A percentile compares a stretch with the other conserved stretches of the same genome.
Conservation (phyloP, 2,888 invertebrate genomes). For the Neoascia interrupta region DNA sequence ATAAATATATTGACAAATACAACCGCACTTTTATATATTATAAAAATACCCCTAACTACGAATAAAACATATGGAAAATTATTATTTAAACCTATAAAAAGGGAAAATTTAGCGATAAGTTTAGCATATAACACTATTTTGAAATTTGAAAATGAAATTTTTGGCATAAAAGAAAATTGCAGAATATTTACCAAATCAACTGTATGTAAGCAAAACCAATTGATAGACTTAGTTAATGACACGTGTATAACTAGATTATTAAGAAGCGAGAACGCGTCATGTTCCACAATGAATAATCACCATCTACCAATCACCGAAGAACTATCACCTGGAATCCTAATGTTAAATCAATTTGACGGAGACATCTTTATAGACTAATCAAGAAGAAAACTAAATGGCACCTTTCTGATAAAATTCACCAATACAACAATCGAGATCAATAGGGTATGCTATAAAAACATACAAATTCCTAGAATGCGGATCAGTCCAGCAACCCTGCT, state of each 20-base stretch:
- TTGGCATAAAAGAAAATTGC: too few relatives aligned
- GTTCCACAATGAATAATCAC: background rate
- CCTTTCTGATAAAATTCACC: background rate
- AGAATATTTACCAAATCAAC: too few relatives aligned
- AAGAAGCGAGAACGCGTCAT: background rate
- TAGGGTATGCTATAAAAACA: background rate
- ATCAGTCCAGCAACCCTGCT: constrained; percentile 9
- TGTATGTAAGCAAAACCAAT: background rate
- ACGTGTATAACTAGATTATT: background rate
- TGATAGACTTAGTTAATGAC: background rate
- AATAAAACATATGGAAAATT: too few relatives aligned
- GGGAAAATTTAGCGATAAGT: too few relatives aligned
- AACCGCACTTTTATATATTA: too few relatives aligned
- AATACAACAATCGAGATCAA: background rate
- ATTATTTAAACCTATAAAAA: too few relatives aligned
- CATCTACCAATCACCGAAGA: background rate
- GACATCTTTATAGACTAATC: background rate
- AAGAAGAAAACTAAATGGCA: background rate
- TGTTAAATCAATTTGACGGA: constrained; percentile 1
- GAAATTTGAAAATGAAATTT: too few relatives aligned
- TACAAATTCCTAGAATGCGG: background rate
- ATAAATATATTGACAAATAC: too few relatives aligned
- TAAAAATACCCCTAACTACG: too few relatives aligned
- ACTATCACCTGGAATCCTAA: background rate
- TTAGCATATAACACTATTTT: too few relatives aligned